phyloP scores from a whole-genome alignment of 2,888 invertebrate genomes.

The Elmis aenea region DNA sequence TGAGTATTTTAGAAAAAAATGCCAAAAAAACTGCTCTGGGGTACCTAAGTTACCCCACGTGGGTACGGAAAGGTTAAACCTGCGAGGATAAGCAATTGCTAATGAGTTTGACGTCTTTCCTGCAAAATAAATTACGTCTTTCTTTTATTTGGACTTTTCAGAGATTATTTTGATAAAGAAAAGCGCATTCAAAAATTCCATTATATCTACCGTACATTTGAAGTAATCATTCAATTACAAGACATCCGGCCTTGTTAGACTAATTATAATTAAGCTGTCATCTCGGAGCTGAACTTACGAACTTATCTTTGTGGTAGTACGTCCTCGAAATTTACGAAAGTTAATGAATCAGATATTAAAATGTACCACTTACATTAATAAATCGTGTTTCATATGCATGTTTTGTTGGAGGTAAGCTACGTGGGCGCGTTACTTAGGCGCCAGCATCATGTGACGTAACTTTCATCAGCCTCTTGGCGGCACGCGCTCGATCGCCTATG shows the following conservation, averaged over 20 bases:
- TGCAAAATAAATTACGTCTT: too few relatives aligned
- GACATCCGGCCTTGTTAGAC: slow-evolving; percentile 27
- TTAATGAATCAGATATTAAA: slow-evolving; percentile 24
- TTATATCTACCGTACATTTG: too few relatives aligned
- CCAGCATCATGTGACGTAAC: slow-evolving; percentile 39
- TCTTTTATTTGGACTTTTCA: too few relatives aligned
- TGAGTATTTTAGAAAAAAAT: too few relatives aligned
- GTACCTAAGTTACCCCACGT: too few relatives aligned
- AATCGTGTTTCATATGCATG: slow-evolving; percentile 27
- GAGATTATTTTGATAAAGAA: too few relatives aligned
- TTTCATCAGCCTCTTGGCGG: slow-evolving; percentile 34
- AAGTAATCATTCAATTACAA: too few relatives aligned
- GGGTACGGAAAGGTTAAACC: too few relatives aligned
- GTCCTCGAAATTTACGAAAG: slow-evolving; percentile 19
- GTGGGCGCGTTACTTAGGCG: slow-evolving; percentile 36
- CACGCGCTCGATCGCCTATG: slow-evolving; percentile 29
- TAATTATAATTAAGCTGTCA: slow-evolving; percentile 24
- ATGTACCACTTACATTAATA: slow-evolving; percentile 27
- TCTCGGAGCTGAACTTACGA: slow-evolving; percentile 15
- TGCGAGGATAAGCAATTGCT: too few relatives aligned
- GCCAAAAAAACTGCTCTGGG: too few relatives aligned
- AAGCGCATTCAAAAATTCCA: too few relatives aligned
- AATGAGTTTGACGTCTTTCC: too few relatives aligned
- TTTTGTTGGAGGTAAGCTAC: slow-evolving; percentile 19
- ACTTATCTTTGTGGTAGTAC: slow-evolving; percentile 16